Base-by-base conservation (phyloP, 2,888 invertebrate species). In the Euproctis similis region DNA sequence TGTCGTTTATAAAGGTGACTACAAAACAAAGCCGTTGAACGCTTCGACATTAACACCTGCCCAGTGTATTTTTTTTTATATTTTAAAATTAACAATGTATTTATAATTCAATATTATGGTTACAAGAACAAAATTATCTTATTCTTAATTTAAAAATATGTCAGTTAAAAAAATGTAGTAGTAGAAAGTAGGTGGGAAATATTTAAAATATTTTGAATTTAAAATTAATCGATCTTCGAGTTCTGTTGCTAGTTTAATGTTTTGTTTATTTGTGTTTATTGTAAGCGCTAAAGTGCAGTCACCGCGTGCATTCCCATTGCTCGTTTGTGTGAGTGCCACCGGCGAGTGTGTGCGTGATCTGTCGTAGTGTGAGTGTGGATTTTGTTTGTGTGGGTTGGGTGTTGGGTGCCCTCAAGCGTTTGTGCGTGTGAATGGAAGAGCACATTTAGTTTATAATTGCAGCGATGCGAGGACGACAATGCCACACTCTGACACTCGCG, bases 361-460 rank as follows among this genome's bases (percentile, higher is more conserved):
- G 16, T 41, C 46, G 26, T 39, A 42, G 77, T 76, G 78, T 69
- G 78, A 54, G 80, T 72, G 70, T 45, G 46, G 35, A n/a, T n/a
- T 48, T 46, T 34, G 25, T 33, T 56, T 45, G 41, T 46, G 23
- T 34, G 52, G 66, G 65, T 67, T 71, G 70, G 37, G 72, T 63
- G 62, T 51, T 57, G 62, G 66, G 74, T 63, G 75, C 77, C 75
- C 75, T 64, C 66, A 69, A 76, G 73, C 75, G 69, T 70, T 68
- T 80, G 81, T 78, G 77, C 80, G 82, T 80, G 82, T 82, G 80
- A 82, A 84, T 82, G 84, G 74, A 78, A 63, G 72, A 82, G 75
- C 77, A 81, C 81, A 82, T 82, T 81, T 81, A 76, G 74, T 81
- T 82, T 82, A 81, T 81, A 82, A 82, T 84, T 81, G 80, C 81